A percentile compares a stretch with the other conserved stretches of the same genome.
Evolutionary conservation across 2,888 invertebrate genomes (phyloP).

Genomic region (Rotaria socialis): DNA sequence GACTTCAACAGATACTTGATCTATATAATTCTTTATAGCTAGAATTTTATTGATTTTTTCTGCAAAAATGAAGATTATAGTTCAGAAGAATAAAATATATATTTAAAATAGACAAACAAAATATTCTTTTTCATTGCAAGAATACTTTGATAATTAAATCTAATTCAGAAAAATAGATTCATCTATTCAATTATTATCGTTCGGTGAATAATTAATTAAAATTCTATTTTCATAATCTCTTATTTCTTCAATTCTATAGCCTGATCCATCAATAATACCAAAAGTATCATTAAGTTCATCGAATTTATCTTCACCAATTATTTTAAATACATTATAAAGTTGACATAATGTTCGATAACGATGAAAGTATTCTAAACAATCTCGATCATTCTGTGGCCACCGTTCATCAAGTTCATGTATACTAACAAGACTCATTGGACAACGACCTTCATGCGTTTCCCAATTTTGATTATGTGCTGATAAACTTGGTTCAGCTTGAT

Average conservation of each 20-base stretch:
- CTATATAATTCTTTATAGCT: too few relatives aligned
- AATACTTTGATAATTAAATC: too few relatives aligned
- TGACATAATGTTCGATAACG: constrained; percentile 11
- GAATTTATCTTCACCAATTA: constrained; percentile 7
- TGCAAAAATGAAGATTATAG: too few relatives aligned
- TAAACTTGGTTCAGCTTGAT: background rate
- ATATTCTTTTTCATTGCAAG: too few relatives aligned
- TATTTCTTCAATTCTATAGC: constrained; percentile 14
- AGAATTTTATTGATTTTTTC: too few relatives aligned
- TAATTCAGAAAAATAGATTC: too few relatives aligned
- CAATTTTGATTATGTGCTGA: constrained; percentile 14
- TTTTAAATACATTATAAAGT: background rate
- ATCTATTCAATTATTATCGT: background rate
- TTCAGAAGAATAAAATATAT: too few relatives aligned
- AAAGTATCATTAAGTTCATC: background rate
- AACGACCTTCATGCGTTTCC: background rate
- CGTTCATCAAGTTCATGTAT: background rate
- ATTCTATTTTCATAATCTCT: background rate
- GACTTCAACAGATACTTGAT: too few relatives aligned
- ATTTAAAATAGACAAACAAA: too few relatives aligned
- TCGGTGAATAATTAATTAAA: background rate
- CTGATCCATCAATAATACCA: background rate
- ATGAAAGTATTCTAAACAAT: constrained; percentile 28
- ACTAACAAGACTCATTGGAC: background rate
- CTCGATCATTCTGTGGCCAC: background rate